Evolutionary conservation across 2,888 invertebrate species (phyloP), one percentile per base, ranked within the genome.

Genomic region (Panzeria rudis): DNA sequence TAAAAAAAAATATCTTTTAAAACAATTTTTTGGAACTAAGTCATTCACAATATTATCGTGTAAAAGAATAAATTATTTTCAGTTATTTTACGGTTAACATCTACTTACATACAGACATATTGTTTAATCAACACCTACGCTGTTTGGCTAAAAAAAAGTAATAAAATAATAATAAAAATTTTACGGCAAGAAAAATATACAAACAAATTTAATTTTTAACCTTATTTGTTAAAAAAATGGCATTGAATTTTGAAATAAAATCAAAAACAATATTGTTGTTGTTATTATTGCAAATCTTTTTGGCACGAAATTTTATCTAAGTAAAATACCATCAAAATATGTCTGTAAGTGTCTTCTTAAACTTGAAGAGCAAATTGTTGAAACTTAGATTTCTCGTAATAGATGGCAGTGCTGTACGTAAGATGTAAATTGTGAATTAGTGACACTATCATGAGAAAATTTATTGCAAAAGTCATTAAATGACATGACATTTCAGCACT

Each of bases 221-320:
- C 62, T 82, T 82, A 62, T 54, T 79, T 79, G 13, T 23, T 61
- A 62, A 82, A 82, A 29, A 44, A 82, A 69, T 76, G 81, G 75
- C 81, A 82, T 76, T 82, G 81, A 82, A 62, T 76, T 69, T 62
- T 82, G 54, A 62, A 82, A 69, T 69, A 20, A 62, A 47, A 54
- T 7, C 54, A 44, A 76, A 62, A 52, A 47, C 13, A 76, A 50
- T 69, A 20, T 9, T 78, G n/a, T 20, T 77, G 62, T 4, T 66
- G 38, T 8, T 38, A 11, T 35, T 54, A 29, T 52, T 52, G 44
- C 64, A 29, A 52, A 35, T n/a, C n/a, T 8, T 52, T 68, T 47
- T 35, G 59, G 50, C 38, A 62, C 52, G 62, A 62, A 62, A 52
- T 38, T 62, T 38, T 15, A 38, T 25, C 25, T 9, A 56, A 29